Base-by-base conservation (phyloP, 2,797 vertebrate species). In the Siniperca undulata region DNA sequence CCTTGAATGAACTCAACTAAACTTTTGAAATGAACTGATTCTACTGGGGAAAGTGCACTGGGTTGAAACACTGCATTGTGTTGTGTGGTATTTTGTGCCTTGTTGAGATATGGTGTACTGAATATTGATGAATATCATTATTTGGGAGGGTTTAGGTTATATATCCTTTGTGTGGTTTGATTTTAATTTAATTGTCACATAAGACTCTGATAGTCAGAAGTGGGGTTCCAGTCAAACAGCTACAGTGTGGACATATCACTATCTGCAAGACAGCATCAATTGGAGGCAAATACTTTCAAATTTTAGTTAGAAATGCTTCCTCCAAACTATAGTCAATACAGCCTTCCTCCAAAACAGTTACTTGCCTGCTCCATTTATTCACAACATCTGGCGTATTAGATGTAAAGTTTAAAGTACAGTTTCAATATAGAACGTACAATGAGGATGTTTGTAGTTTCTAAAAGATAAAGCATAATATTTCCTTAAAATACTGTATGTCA, bases 121-220 rank as follows among this genome's bases (percentile, higher is more conserved):
- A 59, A 38, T 68, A 11, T 13, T 1, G 11, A 7, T 53, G 24
- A 44, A 62, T 9, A 56, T 44, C 19, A 36, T 16, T 30, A 11
- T 4, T 24, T 17, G n/a, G n/a, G 66, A 61, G 2, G 4, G 9
- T 59, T 48, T n/a, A 38, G 7, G 13, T 62, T 46, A 70, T n/a
- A n/a, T 34, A 24, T 67, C 14, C 36, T 52, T 30, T 80, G n/a
- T 59, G n/a, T 16, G 5, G 34, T 73, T 59, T 70, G 38, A 55
- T 24, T 38, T 68, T 27, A 61, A 68, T 77, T 48, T 17, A 44
- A 36, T 48, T 58, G 55, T 48, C 64, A 8, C 48, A 74, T 30
- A 38, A 62, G 46, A 61, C 30, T 34, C 19, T 17, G 20, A 36
- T 30, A 3, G 30, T 30, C 30, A 30, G 30, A 30, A 30, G 30